These are phyloP conservation scores for Oppia nitens DNA, from an alignment of 1,140 invertebrate species.

Conservation along the genomic window DNA sequence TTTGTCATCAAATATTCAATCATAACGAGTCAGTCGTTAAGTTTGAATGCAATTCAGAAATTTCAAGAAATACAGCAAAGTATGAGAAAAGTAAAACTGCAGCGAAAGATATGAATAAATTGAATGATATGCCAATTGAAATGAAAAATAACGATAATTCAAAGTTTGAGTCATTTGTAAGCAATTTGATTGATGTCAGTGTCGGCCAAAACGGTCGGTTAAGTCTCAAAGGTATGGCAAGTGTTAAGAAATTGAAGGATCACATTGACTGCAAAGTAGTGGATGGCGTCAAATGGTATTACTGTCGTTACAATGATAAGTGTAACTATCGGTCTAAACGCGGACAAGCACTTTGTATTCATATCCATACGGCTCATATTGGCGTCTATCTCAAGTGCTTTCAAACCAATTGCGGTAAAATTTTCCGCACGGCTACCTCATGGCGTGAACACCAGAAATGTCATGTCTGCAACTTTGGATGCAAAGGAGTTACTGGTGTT, in stretches of 20 bases:
- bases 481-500: background rate
- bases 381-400: background rate
- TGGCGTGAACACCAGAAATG: background rate
- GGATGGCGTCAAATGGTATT: background rate
- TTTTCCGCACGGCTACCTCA: background rate
- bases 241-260: background rate
- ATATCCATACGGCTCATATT: background rate
- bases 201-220: no score
- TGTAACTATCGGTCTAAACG: background rate
- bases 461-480: background rate
- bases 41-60: no score
- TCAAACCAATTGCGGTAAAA: background rate
- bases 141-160: no score
- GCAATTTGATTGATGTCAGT: no score
- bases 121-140: no score
- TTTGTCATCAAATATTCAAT: no score
- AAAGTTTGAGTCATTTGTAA: background rate
- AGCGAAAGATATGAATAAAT: no score
- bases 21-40: no score
- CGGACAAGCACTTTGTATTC: background rate
- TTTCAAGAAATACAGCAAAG: no score
- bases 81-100: no score
- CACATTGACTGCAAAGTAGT: background rate
- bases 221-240: background rate
- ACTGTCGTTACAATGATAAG: background rate